phyloP scores from a whole-genome alignment of 92 coral and sea anemone genomes.

The Meandrina meandrites region DNA sequence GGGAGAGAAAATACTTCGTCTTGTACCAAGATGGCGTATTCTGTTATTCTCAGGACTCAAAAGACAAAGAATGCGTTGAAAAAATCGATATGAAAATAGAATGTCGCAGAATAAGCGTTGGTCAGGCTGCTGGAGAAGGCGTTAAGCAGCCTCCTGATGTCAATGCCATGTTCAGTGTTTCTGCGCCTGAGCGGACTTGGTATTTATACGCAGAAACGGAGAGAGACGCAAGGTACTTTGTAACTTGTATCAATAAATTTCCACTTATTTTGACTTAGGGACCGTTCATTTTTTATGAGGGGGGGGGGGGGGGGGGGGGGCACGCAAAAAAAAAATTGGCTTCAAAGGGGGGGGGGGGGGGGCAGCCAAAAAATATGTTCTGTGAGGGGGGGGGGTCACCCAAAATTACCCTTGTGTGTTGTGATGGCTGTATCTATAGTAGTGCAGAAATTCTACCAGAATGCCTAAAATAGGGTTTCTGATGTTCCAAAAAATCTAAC shows the following conservation, averaged over 20 bases:
- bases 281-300: too few relatives aligned
- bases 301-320: too few relatives aligned
- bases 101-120: constrained; percentile 85
- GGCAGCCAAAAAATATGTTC: too few relatives aligned
- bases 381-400: too few relatives aligned
- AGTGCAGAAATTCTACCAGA: too few relatives aligned
- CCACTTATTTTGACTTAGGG: not conserved
- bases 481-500: too few relatives aligned
- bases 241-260: too few relatives aligned
- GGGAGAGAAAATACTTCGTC: constrained; percentile 93
- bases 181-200: constrained; percentile 86
- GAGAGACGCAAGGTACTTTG: constrained; percentile 75
- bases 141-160: constrained; percentile 82
- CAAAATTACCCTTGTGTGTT: too few relatives aligned
- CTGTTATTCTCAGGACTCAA: constrained; percentile 87
- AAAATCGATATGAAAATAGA: constrained; percentile 79
- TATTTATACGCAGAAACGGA: constrained; percentile 90
- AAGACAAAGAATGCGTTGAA: constrained; percentile 84
- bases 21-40: constrained; percentile 94
- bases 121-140: constrained; percentile 79
- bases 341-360: too few relatives aligned
- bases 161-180: constrained; percentile 79
- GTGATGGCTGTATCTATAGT: too few relatives aligned
- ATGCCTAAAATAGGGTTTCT: too few relatives aligned
- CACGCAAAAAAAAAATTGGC: too few relatives aligned